Conservation (phyloP, 2,113 vertebrate species). For the Cyphomyrus plagiostoma region DNA sequence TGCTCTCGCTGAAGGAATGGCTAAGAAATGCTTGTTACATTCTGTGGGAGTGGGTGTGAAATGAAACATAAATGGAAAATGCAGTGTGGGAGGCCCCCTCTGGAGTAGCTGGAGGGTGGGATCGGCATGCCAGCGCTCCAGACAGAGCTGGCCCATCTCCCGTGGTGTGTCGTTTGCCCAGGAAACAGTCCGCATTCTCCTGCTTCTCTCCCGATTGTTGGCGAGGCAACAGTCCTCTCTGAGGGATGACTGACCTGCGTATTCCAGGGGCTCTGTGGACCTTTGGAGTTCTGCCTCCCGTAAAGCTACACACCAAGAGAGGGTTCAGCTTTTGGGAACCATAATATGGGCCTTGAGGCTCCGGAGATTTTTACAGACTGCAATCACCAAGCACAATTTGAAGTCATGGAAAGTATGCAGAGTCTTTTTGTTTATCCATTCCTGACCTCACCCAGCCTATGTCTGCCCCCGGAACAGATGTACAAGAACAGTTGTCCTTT, state of each 20-base stretch:
- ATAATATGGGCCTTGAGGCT: background rate
- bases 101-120: background rate
- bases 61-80: background rate
- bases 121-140: background rate
- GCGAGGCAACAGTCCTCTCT: background rate
- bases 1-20: background rate
- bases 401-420: background rate
- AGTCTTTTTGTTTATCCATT: background rate
- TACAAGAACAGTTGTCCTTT: background rate
- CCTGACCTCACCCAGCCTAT: background rate
- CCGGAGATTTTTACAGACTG: too few species aligned
- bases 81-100: background rate
- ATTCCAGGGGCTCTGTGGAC: background rate
- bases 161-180: constrained; percentile 2
- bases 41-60: background rate
- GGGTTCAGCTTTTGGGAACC: background rate
- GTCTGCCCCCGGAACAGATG: background rate
- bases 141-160: background rate
- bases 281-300: background rate
- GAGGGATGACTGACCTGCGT: background rate
- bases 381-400: too few species aligned
- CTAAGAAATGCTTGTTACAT: background rate
- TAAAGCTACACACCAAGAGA: background rate
- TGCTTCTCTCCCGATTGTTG: background rate
- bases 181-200: constrained; percentile 17